A percentile compares a stretch with the other conserved stretches of the same genome.
Evolutionary conservation across 2,888 invertebrate genomes (phyloP).

Genomic region (Cepaea hortensis): DNA sequence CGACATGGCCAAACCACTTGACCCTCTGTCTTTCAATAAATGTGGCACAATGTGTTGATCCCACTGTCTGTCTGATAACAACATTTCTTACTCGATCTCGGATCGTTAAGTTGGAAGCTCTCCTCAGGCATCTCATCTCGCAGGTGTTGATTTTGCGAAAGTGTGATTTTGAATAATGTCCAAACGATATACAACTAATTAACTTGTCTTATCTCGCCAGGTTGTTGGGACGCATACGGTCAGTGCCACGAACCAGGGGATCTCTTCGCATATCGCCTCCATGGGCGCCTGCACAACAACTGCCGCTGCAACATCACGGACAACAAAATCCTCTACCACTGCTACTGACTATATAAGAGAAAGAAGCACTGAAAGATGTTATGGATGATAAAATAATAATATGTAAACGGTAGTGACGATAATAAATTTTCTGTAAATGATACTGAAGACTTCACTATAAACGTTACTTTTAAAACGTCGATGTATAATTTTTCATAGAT

Average conservation of each 20-base stretch:
- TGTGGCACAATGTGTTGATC: too few species aligned
- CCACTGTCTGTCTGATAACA: too few species aligned
- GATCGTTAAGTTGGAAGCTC: too few species aligned
- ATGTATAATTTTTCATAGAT: neutral
- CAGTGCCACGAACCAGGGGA: constrained; percentile 17
- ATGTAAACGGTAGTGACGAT: neutral
- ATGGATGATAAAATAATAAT: neutral
- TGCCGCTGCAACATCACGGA: constrained; percentile 38
- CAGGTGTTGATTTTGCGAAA: too few species aligned
- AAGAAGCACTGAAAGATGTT: neutral
- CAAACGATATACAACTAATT: too few species aligned
- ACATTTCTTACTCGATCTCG: too few species aligned
- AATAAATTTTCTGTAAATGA: neutral
- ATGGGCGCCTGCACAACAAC: constrained; percentile 10
- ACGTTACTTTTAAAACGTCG: neutral
- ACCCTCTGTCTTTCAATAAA: too few species aligned
- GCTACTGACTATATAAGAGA: neutral
- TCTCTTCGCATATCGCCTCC: constrained; percentile 24
- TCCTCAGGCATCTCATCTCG: too few species aligned
- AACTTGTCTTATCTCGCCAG: neutral
- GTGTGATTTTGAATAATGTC: too few species aligned
- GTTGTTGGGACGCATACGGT: constrained; percentile 18
- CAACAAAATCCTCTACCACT: neutral
- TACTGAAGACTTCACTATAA: neutral
- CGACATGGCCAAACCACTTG: too few species aligned